Base-by-base conservation (phyloP, 2,888 invertebrate genomes). In the Eugnorisma glareosa region DNA sequence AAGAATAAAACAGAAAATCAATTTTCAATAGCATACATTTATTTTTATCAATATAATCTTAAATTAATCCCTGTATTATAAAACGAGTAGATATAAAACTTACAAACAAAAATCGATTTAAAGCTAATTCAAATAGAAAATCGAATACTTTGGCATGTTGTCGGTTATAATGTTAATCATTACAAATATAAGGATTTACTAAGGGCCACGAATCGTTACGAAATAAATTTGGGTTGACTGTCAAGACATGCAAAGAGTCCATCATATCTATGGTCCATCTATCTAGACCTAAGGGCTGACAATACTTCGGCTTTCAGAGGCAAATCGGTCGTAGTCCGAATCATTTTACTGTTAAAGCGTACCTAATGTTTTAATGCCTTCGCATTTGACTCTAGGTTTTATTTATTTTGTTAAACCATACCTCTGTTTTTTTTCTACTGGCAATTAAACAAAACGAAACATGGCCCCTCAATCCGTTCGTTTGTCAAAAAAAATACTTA, bases 401-500 rank as follows among this genome's bases (percentile, higher is more conserved):
- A 6, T 13, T 37, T 1, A n/a, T 40, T 64, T 40, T 40, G 15
- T n/a, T 15, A n/a, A 15, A n/a, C 1, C 3, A 37, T 15, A n/a
- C 37, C 37, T n/a, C 28, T 28, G 31, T 8, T 1, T 61, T 59
- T 63, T 51, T n/a, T 57, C 21, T 28, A 64, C 8, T 77, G 68
- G 68, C 77, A 77, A 77, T 28, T 37, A 68, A 21, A 21, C 35
- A 48, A 37, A 24, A 75, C 75, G n/a, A 75, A 72, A 66, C 67
- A 15, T 59, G 69, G 67, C 40, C 54, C 63, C 40, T 74, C 61
- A 71, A 78, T 81, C 70, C 61, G 54, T 54, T 61, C 37, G 48
- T 69, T 75, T 54, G 67, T 73, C 48, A 11, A 45, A 35, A 54
- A 28, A 48, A 63, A 35, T 40, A n/a, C 74, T 91, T 93, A 94